These are phyloP conservation scores for Cottus gobio DNA, from an alignment of 2,113 vertebrate species.

Conservation along the genomic window DNA sequence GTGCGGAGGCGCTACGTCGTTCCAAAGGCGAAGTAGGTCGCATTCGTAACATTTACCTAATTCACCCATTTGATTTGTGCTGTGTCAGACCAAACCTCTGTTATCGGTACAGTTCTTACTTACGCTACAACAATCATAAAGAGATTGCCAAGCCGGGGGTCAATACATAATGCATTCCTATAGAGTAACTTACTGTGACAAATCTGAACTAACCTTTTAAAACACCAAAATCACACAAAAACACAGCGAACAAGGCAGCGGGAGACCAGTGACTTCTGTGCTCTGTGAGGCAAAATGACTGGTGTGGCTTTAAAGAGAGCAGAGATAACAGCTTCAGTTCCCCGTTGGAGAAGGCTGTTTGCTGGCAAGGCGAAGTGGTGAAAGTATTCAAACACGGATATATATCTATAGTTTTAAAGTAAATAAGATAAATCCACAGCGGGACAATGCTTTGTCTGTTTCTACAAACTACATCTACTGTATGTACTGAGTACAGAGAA, in stretches of 20 bases:
- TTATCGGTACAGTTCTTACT: neutral
- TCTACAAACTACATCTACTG: neutral
- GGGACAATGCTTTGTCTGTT: neutral
- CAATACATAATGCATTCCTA: neutral
- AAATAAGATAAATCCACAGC: neutral
- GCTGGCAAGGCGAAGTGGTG: neutral
- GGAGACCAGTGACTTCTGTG: neutral
- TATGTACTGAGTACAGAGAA: neutral
- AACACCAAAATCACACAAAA: neutral
- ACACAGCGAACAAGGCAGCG: neutral
- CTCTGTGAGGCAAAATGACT: neutral
- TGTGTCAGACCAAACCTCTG: neutral
- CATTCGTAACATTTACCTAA: neutral
- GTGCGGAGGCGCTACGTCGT: slow-evolving; percentile 7
- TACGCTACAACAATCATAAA: neutral
- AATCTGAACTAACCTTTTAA: neutral
- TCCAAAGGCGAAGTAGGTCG: neutral
- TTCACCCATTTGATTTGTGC: neutral
- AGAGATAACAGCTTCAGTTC: neutral
- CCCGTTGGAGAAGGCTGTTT: neutral
- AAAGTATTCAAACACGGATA: neutral
- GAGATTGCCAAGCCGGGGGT: neutral
- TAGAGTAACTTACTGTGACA: neutral
- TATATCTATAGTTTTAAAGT: neutral
- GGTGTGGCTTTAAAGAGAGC: neutral